Percentiles rank a stretch among this genome's conserved stretches.
Evolutionary conservation across 2,113 vertebrate species (phyloP).

Genomic region (Amazona guildingii): DNA sequence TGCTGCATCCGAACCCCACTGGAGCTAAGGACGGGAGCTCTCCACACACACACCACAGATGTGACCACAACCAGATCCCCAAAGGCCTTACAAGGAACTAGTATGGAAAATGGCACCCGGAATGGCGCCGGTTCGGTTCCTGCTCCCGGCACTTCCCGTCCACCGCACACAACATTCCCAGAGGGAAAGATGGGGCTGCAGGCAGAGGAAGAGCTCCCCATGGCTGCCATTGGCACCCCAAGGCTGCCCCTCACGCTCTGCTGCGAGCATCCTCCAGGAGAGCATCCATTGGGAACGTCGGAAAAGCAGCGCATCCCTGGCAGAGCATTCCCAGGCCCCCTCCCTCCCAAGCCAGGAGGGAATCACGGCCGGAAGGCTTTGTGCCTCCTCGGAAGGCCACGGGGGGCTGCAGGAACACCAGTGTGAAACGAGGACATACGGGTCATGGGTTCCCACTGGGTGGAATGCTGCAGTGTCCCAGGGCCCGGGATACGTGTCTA

Average conservation of each 20-base stretch:
- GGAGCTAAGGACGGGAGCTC: rapidly evolving
- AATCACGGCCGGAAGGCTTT: background rate
- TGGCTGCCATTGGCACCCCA: background rate
- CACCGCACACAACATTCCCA: background rate
- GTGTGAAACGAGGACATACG: background rate
- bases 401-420: background rate
- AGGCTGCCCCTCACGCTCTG: background rate
- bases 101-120: rapidly evolving
- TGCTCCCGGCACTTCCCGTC: background rate
- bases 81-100: background rate
- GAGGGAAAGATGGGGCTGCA: background rate
- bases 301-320: background rate
- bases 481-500: background rate
- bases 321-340: background rate
- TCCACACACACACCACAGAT: background rate
- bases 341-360: background rate
- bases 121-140: background rate
- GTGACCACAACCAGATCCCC: background rate
- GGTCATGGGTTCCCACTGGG: slow-evolving; percentile 39
- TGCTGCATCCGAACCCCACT: background rate
- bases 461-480: slow-evolving; percentile 76
- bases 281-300: background rate
- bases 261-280: background rate
- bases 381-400: background rate
- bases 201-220: background rate